Conservation (phyloP, 2,888 invertebrate genomes). For the Alsophila aescularia region DNA sequence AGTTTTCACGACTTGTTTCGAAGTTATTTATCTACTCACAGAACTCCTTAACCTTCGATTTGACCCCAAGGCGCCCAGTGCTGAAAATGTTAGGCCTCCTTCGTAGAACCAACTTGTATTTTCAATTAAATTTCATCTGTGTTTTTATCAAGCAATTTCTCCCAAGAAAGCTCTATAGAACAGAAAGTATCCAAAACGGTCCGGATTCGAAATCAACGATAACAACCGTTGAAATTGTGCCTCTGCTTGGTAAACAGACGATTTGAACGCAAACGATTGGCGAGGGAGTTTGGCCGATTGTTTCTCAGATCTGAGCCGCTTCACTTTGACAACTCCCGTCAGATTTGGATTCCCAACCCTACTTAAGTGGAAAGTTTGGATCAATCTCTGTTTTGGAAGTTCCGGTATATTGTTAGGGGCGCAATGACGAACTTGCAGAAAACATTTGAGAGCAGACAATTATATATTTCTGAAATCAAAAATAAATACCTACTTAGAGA, state of each 20-base stretch:
- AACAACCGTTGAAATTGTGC: constrained; percentile 43
- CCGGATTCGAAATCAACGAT: constrained; percentile 13
- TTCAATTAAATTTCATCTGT: no score
- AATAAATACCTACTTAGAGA: not conserved
- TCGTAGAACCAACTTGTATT: no score
- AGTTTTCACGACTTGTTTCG: no score
- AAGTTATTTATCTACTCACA: no score
- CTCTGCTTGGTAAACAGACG: constrained; percentile 43
- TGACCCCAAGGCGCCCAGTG: no score
- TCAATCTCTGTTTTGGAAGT: constrained; percentile 19
- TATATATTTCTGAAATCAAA: no score
- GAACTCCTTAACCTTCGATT: no score
- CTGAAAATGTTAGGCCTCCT: no score
- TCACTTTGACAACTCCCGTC: constrained; percentile 39
- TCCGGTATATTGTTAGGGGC: not conserved
- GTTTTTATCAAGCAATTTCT: no score
- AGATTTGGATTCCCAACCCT: constrained; percentile 23
- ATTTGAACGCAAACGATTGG: constrained; percentile 44
- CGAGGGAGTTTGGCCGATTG: constrained; percentile 45
- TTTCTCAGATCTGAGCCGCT: constrained; percentile 43
- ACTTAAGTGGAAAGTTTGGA: constrained; percentile 27
- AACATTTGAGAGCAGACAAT: not conserved
- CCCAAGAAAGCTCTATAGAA: no score
- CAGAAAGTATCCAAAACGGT: no score
- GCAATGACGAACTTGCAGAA: not conserved